These are phyloP conservation scores for Callithrix jacchus DNA, from an alignment of 2,113 vertebrate genomes.

Conservation along the genomic window DNA sequence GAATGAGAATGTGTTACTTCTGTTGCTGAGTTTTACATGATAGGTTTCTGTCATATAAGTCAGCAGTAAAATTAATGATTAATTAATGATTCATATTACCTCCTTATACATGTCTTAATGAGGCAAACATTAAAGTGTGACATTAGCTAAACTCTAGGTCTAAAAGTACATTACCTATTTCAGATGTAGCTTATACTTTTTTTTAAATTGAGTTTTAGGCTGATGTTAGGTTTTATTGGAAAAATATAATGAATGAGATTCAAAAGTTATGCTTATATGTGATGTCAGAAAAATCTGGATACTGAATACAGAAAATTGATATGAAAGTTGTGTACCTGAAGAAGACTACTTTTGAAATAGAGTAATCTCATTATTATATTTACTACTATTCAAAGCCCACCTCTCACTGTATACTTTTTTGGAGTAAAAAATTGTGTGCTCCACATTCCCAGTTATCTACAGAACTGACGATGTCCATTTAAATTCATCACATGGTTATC, in stretches of 20 bases:
- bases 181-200: not conserved
- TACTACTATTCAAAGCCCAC: not conserved
- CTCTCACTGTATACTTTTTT: not conserved
- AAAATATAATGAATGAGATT: not conserved
- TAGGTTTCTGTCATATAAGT: not conserved
- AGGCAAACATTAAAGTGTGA: not conserved
- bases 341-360: not conserved
- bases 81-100: not conserved
- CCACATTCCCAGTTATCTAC: not conserved
- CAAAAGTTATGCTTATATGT: not conserved
- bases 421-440: not conserved
- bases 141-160: not conserved
- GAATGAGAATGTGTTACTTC: not conserved
- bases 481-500: not conserved
- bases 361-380: not conserved
- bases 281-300: not conserved
- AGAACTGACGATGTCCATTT: not conserved
- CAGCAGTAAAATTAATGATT: not conserved
- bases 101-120: not conserved
- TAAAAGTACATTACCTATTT: slow-evolving; percentile 10
- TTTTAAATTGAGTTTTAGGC: not conserved
- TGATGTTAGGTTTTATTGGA: not conserved
- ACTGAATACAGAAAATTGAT: not conserved
- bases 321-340: not conserved
- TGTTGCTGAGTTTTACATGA: not conserved